These are phyloP conservation scores for Blastobasis lacticolella DNA, from an alignment of 2,888 invertebrate species.

Conservation along the genomic window DNA sequence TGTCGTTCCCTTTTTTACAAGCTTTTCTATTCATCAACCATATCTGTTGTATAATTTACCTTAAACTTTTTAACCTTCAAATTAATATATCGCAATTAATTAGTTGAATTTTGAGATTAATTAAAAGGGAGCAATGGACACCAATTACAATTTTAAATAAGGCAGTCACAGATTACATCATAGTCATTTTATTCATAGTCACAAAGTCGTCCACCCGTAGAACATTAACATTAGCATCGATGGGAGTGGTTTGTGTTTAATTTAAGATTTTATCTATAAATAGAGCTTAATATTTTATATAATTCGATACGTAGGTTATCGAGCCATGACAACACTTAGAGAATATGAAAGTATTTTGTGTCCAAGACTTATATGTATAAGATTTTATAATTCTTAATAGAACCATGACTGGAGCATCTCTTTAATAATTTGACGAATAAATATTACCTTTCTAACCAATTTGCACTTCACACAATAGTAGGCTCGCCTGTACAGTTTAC, in stretches of 20 bases:
- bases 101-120: conserved; percentile 17
- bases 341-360: conserved; percentile 52
- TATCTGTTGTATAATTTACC: no score
- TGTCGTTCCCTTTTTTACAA: no score
- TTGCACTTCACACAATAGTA: no score
- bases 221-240: conserved; percentile 58
- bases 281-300: conserved; percentile 54
- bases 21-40: no score
- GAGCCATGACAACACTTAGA: conserved; percentile 64
- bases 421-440: no score
- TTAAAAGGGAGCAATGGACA: conserved; percentile 34
- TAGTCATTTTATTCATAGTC: conserved; percentile 59
- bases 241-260: conserved; percentile 64
- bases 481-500: no score
- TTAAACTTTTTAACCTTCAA: conserved; percentile 3
- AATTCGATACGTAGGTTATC: conserved; percentile 62
- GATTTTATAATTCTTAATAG: conserved; percentile 22
- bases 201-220: conserved; percentile 55
- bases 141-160: conserved; percentile 46
- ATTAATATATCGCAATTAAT: conserved; percentile 19
- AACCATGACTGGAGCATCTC: no score
- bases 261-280: conserved; percentile 50
- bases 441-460: no score
- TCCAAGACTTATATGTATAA: conserved; percentile 61
- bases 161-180: conserved; percentile 36